These are phyloP conservation scores for human (Homo sapiens) DNA, from an alignment of 2,113 vertebrate species.

Conservation along the genomic window GRCh38 chr2:223773001-223773500, in stretches of 20 bases:
- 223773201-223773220: not conserved
- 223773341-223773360: not conserved
- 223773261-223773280: not conserved
- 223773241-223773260: constrained; percentile 25
- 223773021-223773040: constrained; percentile 29
- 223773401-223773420: constrained; percentile 15
- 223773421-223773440: not conserved
- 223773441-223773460: not conserved
- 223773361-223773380: not conserved
- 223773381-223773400: not conserved
- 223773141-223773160: not conserved
- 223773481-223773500: not conserved
- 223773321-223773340: not conserved
- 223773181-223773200: not conserved
- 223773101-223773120: not conserved
- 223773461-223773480: constrained; percentile 4
- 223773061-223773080: not conserved
- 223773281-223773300: not conserved
- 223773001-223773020: constrained; percentile 63
- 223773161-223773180: constrained; percentile 9
- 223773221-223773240: not conserved
- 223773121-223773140: not conserved
- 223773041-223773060: constrained; percentile 43
- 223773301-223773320: not conserved
- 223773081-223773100: not conserved